phyloP scores from a whole-genome alignment of 1,140 invertebrate genomes.

The Drosophila bocqueti region DNA sequence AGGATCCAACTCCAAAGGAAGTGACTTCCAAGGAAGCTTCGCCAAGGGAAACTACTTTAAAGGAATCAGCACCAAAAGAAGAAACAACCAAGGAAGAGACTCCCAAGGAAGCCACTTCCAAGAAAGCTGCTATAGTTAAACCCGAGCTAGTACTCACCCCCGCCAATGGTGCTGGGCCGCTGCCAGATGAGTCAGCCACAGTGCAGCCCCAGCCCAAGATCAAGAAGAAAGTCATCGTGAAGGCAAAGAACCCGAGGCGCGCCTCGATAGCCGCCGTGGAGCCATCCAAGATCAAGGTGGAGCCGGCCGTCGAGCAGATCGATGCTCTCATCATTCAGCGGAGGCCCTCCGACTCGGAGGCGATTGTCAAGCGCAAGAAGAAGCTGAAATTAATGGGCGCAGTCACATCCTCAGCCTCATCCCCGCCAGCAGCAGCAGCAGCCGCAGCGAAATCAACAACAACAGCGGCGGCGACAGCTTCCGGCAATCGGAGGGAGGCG shows the following conservation, averaged over 20 bases:
- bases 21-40: not conserved
- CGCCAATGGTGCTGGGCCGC: not conserved
- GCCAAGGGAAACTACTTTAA: not conserved
- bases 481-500: slow-evolving; percentile 33
- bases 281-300: slow-evolving; percentile 74
- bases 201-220: slow-evolving; percentile 11
- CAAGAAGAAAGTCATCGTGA: slow-evolving; percentile 65
- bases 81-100: not conserved
- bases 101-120: not conserved
- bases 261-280: slow-evolving; percentile 80
- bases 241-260: slow-evolving; percentile 62
- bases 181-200: slow-evolving; percentile 44
- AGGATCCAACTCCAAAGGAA: not conserved
- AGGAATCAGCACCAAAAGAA: not conserved
- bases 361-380: slow-evolving; percentile 78
- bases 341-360: slow-evolving; percentile 78
- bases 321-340: slow-evolving; percentile 66
- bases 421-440: slow-evolving; percentile 4
- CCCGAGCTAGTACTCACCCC: not conserved
- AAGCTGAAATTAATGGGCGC: slow-evolving; percentile 71
- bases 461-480: slow-evolving; percentile 20
- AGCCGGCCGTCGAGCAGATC: slow-evolving; percentile 43
- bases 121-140: not conserved
- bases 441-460: slow-evolving; percentile 5
- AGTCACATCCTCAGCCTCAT: not conserved